A percentile compares a stretch with the other conserved stretches of the same genome.
Conservation (phyloP, 2,113 vertebrate genomes). For the Amazona guildingii region DNA sequence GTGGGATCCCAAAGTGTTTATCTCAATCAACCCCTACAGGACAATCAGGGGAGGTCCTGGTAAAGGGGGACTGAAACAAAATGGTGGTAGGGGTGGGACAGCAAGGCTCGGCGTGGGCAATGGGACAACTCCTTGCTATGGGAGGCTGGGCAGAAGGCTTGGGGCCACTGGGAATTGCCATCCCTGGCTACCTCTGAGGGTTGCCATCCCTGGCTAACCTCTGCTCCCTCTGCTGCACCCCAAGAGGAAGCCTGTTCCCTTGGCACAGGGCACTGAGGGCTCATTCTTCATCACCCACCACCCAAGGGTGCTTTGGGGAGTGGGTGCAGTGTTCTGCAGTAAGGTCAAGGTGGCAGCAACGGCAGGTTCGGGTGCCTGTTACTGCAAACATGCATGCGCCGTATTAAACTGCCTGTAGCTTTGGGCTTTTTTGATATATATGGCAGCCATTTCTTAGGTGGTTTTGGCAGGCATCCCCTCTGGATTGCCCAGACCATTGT, state of each 20-base stretch:
- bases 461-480: not conserved
- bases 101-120: not conserved
- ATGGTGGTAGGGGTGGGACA: not conserved
- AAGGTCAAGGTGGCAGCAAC: not conserved
- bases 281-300: not conserved
- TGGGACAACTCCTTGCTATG: not conserved
- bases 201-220: not conserved
- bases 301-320: not conserved
- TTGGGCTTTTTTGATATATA: accelerated
- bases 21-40: not conserved
- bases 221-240: not conserved
- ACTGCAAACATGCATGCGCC: not conserved
- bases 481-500: not conserved
- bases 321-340: not conserved
- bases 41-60: not conserved
- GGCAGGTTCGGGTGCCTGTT: accelerated
- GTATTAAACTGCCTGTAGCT: not conserved
- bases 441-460: not conserved
- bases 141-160: not conserved
- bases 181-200: not conserved
- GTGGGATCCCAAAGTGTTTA: accelerated
- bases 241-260: not conserved
- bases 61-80: accelerated
- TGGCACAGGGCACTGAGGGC: not conserved
- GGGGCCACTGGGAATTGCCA: accelerated